Conservation (phyloP, 2,888 invertebrate genomes). For the Lymantria monacha region DNA sequence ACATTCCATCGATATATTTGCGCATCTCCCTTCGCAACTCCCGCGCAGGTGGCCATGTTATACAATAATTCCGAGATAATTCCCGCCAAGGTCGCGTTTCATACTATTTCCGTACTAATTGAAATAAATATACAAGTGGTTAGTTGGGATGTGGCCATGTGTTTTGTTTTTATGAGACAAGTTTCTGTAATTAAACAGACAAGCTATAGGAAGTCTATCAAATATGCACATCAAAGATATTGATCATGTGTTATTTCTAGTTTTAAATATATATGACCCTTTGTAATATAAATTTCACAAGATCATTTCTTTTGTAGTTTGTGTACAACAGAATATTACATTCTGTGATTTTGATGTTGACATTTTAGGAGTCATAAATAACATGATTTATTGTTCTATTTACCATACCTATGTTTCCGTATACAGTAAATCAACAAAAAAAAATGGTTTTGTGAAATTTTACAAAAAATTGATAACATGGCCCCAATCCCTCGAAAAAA, state of each 20-base stretch:
- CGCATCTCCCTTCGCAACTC: slow-evolving; percentile 3
- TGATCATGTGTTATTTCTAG: neutral
- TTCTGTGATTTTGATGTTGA: neutral
- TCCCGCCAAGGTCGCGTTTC: slow-evolving; percentile 36
- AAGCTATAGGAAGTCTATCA: neutral
- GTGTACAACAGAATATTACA: neutral
- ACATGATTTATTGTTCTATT: too few relatives aligned
- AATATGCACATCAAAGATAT: slow-evolving; percentile 2
- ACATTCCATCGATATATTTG: slow-evolving; percentile 8
- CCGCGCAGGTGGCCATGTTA: slow-evolving; percentile 23
- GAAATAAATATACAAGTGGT: slow-evolving; percentile 46
- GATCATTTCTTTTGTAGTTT: neutral
- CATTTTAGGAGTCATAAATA: too few relatives aligned
- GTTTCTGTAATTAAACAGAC: slow-evolving; percentile 4
- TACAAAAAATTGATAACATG: too few relatives aligned
- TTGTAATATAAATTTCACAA: neutral
- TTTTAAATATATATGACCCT: neutral
- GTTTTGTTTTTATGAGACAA: slow-evolving; percentile 11
- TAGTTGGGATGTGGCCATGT: slow-evolving; percentile 22
- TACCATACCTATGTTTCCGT: too few relatives aligned
- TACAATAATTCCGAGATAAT: slow-evolving; percentile 25
- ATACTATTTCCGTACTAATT: slow-evolving; percentile 47
- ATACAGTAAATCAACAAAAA: too few relatives aligned
- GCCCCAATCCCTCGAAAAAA: too few relatives aligned
- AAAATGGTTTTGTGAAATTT: too few relatives aligned